Percentiles rank a stretch among this genome's conserved stretches.
phyloP scores from a whole-genome alignment of 2,888 invertebrate genomes.

The Zygogramma bicolorata region DNA sequence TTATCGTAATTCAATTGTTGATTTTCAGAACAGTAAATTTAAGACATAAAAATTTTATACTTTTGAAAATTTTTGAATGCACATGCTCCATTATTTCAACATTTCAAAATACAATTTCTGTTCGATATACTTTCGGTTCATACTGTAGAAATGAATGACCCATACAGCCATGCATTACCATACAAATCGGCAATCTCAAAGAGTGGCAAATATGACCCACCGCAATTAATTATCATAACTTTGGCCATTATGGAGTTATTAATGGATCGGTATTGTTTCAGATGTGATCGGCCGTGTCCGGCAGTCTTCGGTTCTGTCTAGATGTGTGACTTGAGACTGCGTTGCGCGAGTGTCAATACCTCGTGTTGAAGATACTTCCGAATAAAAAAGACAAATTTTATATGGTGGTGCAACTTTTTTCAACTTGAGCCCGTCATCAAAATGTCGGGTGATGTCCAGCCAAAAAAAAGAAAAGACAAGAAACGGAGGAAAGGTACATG shows the following conservation, averaged over 20 bases:
- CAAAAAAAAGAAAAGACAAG: slow-evolving; percentile 88
- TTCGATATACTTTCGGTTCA: too few relatives aligned
- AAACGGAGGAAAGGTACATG: slow-evolving; percentile 82
- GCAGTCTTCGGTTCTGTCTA: slow-evolving; percentile 37
- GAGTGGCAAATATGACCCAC: not conserved
- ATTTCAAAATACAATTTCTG: too few relatives aligned
- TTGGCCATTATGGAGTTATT: slow-evolving; percentile 23
- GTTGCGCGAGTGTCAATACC: slow-evolving; percentile 35
- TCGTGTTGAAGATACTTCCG: slow-evolving; percentile 39
- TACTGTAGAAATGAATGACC: not conserved
- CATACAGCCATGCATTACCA: not conserved
- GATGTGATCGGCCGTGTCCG: slow-evolving; percentile 45
- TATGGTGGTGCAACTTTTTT: slow-evolving; percentile 47
- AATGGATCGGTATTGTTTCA: slow-evolving; percentile 43
- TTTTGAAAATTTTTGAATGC: too few relatives aligned
- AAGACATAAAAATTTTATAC: too few relatives aligned
- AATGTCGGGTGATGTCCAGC: slow-evolving; percentile 91
- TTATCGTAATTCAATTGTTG: too few relatives aligned
- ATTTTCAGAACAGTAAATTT: too few relatives aligned
- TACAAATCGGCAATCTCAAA: not conserved
- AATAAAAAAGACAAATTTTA: slow-evolving; percentile 37
- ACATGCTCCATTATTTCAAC: too few relatives aligned
- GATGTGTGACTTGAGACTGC: slow-evolving; percentile 29
- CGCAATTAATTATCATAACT: slow-evolving; percentile 25
- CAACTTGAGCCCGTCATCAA: slow-evolving; percentile 58